These are phyloP conservation scores for Tachycineta bicolor DNA, from an alignment of 2,113 vertebrate genomes.

Conservation along the genomic window DNA sequence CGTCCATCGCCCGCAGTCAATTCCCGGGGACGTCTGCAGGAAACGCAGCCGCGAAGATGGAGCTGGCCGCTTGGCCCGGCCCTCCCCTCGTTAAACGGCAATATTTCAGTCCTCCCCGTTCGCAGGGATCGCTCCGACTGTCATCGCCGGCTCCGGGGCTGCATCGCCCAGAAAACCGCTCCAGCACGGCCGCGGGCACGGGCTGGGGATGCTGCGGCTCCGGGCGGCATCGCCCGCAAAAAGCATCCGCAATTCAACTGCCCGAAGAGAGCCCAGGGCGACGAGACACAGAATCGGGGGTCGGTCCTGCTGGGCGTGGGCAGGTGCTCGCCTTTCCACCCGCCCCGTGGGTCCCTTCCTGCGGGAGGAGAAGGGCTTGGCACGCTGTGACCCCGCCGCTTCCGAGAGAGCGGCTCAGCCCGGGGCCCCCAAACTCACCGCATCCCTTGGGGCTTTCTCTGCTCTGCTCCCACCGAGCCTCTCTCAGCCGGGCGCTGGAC, in stretches of 20 bases:
- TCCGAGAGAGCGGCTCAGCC: not conserved
- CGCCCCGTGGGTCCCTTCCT: not conserved
- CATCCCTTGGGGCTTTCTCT: not conserved
- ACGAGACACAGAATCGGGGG: not conserved
- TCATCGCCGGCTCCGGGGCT: conserved; percentile 24
- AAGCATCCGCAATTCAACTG: not conserved
- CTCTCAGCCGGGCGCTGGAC: not conserved
- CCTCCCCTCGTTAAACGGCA: conserved; percentile 52
- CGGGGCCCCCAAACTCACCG: not conserved
- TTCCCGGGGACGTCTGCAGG: not conserved
- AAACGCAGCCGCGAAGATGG: not conserved
- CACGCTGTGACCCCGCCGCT: not conserved
- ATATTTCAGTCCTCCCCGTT: conserved; percentile 57
- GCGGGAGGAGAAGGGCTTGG: not conserved
- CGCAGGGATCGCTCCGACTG: conserved; percentile 61
- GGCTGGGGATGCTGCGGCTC: conserved; percentile 55
- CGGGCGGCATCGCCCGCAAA: not conserved
- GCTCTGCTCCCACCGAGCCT: not conserved
- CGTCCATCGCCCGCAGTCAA: not conserved
- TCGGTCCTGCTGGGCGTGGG: not conserved
- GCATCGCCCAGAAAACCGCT: not conserved
- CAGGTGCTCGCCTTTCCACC: not conserved
- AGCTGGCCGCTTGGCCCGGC: not conserved
- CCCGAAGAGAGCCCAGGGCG: not conserved
- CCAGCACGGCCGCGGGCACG: conserved; percentile 33